Base-by-base conservation (phyloP, 1,140 invertebrate genomes). In the Diploscapter pachys region DNA sequence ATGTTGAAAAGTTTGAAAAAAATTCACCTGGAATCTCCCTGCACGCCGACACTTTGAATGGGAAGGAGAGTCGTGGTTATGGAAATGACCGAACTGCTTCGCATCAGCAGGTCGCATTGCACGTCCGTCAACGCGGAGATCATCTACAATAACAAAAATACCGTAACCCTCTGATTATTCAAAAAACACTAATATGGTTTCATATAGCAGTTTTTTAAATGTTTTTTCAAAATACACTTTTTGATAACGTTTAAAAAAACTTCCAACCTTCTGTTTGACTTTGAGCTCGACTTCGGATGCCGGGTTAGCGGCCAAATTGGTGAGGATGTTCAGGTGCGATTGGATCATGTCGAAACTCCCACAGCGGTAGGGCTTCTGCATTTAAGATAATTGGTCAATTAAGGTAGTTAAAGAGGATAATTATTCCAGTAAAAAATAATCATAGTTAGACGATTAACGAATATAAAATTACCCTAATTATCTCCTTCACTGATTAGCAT, bases 21-120 rank as follows among this genome's bases (percentile, higher is more conserved):
- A 48, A 77, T 8, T 61, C 11, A 78, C 53, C 55, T 59, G 56
- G 50, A 59, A 74, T 68, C 81, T 87, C 93, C 95, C 90, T 98
- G 96, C 68, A 99, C 96, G 62, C 96, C 96, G 55, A 99, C 96
- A 79, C 93, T 94, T 79, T 94, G 91, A 76, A 99, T 92, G 53
- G 96, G 96, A 83, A 99, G 88, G 72, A 99, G 87, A 4, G 92
- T 90, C 89, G 80, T 89, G 86, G 63, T 95, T 88, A 85, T 91
- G 31, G 31, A 31, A 31, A 31, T 31, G 31, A 89, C 87, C 80
- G 81, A 72, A 78, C 2, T 31, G 51, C 52, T 77, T 62, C 49
- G 53, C 49, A 68, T 8, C 66, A 68, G 66, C 9, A 9, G 5
- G 48, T 54, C 9, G 49, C 8, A 52, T 68, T 55, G 52, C 66